phyloP scores from a whole-genome alignment of 1,140 invertebrate genomes.

The Ceratoteleas bidentatus region DNA sequence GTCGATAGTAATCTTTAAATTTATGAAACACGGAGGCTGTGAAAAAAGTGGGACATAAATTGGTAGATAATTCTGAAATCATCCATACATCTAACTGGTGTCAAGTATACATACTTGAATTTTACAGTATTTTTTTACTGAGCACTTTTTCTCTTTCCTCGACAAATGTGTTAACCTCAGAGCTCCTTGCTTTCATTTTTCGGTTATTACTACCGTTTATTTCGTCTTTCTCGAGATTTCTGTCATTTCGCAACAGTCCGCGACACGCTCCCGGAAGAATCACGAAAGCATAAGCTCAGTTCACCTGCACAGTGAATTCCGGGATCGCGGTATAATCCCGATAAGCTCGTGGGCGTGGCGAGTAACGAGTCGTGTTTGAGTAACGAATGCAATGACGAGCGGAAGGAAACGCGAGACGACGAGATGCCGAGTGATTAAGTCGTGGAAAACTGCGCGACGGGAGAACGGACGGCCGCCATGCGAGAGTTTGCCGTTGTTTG shows the following conservation, averaged over 20 bases:
- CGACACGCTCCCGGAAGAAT: conserved; percentile 12
- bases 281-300: conserved; percentile 14
- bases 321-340: conserved; percentile 26
- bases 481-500: too few species aligned
- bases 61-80: too few species aligned
- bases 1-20: too few species aligned
- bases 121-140: too few species aligned
- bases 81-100: too few species aligned
- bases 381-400: conserved; percentile 10
- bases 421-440: conserved; percentile 10
- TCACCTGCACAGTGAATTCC: conserved; percentile 18
- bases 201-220: too few species aligned
- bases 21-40: too few species aligned
- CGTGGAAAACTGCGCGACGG: neutral
- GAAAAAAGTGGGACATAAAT: too few species aligned
- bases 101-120: too few species aligned
- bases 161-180: neutral
- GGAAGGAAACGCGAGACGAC: neutral
- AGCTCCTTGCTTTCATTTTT: too few species aligned
- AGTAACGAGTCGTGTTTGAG: conserved; percentile 17
- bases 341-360: conserved; percentile 28
- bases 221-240: neutral
- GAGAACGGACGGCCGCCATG: neutral
- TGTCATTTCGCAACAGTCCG: neutral
- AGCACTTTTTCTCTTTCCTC: too few species aligned